Conservation (phyloP, 2,113 vertebrate genomes). For the Hyperoodon ampullatus region DNA sequence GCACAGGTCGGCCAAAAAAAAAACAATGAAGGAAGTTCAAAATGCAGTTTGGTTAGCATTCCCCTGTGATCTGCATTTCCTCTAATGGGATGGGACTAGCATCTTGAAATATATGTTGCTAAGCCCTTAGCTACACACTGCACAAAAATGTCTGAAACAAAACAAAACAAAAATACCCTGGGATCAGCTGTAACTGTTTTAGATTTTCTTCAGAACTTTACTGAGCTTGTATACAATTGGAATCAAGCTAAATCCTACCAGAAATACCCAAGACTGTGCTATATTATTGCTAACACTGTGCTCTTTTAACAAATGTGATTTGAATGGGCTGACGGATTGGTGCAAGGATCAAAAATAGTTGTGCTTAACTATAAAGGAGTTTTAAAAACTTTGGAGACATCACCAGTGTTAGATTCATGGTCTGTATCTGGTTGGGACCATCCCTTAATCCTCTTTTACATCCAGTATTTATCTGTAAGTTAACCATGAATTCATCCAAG, state of each 20-base stretch:
- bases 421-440: background rate
- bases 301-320: background rate
- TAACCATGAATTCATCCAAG: background rate
- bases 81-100: background rate
- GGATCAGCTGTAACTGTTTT: background rate
- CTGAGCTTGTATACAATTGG: background rate
- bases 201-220: background rate
- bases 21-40: background rate
- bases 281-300: background rate
- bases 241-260: background rate
- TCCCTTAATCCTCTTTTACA: background rate
- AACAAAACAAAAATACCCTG: background rate
- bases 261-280: background rate
- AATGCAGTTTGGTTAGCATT: background rate
- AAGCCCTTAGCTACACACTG: background rate
- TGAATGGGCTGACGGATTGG: background rate
- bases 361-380: background rate
- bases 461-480: background rate
- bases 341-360: background rate
- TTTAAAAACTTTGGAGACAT: background rate
- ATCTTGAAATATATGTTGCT: background rate
- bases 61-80: background rate
- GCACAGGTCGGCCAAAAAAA: too few relatives aligned
- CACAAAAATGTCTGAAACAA: background rate
- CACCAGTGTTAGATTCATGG: background rate